Conservation (phyloP, 2,113 vertebrate species). For the Sarotherodon lohbergeri region DNA sequence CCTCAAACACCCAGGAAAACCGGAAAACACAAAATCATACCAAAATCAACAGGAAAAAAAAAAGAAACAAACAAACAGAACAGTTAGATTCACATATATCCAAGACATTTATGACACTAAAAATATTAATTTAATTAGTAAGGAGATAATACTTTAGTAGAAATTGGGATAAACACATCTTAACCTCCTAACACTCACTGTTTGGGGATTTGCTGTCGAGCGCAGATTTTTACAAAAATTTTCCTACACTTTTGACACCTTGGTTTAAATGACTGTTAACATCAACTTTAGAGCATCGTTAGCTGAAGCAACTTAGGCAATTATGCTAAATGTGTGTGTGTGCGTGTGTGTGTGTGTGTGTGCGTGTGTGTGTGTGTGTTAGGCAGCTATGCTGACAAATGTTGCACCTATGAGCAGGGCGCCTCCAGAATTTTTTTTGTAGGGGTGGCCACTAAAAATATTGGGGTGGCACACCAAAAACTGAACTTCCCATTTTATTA, state of each 20-base stretch:
- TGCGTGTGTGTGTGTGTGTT: no score
- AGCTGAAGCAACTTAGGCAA: background rate
- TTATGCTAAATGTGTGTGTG: background rate
- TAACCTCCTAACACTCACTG: background rate
- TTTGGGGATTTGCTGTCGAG: background rate
- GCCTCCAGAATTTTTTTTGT: no score
- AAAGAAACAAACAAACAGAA: background rate
- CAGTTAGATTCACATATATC: background rate
- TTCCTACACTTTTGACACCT: background rate
- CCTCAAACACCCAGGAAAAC: background rate
- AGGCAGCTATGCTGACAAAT: no score
- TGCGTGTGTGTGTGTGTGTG: background rate
- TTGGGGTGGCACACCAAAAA: no score
- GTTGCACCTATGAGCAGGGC: background rate
- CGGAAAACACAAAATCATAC: background rate
- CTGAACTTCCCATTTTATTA: no score
- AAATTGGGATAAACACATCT: background rate
- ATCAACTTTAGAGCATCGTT: background rate
- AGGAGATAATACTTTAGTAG: background rate
- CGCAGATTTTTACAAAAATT: fast-evolving
- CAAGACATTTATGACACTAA: background rate
- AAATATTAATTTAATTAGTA: background rate
- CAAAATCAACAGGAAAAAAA: background rate
- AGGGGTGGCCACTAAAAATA: no score
- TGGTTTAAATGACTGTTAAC: background rate